phyloP scores from a whole-genome alignment of 1,140 invertebrate species.

The Psilanteris sp. region DNA sequence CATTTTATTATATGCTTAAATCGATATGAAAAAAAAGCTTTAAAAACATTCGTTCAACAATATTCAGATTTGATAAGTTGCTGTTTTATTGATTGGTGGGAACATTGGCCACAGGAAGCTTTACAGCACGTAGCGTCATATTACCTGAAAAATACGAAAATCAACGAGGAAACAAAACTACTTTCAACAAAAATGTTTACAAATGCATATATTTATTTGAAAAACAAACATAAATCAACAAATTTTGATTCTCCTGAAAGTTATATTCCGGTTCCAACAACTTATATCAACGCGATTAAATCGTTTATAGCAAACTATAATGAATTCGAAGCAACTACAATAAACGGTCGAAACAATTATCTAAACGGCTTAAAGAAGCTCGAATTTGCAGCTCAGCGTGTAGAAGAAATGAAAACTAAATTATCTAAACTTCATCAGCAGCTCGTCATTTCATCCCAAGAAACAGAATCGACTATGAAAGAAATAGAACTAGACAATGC shows the following conservation, averaged over 20 bases:
- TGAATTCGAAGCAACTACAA: no score
- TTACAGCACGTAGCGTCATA: slow-evolving; percentile 84
- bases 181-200: slow-evolving; percentile 81
- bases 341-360: slow-evolving; percentile 82
- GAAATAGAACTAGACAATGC: slow-evolving; percentile 85
- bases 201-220: slow-evolving; percentile 82
- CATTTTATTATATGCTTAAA: slow-evolving; percentile 86
- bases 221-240: slow-evolving; percentile 73
- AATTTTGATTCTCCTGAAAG: slow-evolving; percentile 79
- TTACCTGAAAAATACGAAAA: slow-evolving; percentile 82
- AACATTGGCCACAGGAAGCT: slow-evolving; percentile 86
- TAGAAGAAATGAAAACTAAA: slow-evolving; percentile 84
- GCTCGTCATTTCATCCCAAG: slow-evolving; percentile 83
- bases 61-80: slow-evolving; percentile 85
- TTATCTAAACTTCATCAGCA: slow-evolving; percentile 84
- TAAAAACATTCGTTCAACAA: slow-evolving; percentile 76
- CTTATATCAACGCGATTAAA: slow-evolving; percentile 83
- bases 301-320: slow-evolving; percentile 82
- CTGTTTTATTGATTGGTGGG: slow-evolving; percentile 87
- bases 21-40: slow-evolving; percentile 80
- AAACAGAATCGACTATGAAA: slow-evolving; percentile 83
- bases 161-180: slow-evolving; percentile 77
- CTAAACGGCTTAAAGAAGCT: slow-evolving; percentile 84
- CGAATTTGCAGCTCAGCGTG: slow-evolving; percentile 82
- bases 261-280: slow-evolving; percentile 58